Conservation (phyloP, 2,113 vertebrate genomes). For the Alaudala cheleensis region DNA sequence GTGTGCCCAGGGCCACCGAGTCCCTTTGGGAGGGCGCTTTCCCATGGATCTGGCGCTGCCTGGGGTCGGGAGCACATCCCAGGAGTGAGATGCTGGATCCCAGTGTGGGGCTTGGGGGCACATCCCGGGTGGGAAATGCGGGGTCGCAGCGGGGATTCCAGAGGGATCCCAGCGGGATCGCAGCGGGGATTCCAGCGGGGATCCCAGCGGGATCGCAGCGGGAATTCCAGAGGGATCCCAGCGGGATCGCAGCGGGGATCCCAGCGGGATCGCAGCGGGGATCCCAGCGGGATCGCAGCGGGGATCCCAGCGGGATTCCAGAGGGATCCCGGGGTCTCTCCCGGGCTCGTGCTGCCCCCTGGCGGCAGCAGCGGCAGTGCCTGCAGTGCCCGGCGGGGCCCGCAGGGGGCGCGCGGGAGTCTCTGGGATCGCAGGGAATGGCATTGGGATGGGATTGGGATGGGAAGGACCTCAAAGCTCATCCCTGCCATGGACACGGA, state of each 20-base stretch:
- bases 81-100: fast-evolving
- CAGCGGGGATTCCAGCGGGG: background rate
- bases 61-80: background rate
- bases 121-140: no score
- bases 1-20: fast-evolving
- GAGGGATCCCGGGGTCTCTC: background rate
- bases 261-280: background rate
- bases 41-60: background rate
- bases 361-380: background rate
- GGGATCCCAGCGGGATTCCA: background rate
- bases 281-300: fast-evolving
- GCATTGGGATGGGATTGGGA: background rate
- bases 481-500: background rate
- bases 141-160: background rate
- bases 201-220: background rate
- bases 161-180: background rate
- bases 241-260: background rate
- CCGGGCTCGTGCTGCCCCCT: background rate
- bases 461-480: background rate
- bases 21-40: fast-evolving
- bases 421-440: background rate
- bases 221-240: background rate
- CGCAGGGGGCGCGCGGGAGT: background rate
- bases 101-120: background rate
- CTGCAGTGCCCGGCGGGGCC: background rate